Evolutionary conservation across 2,888 invertebrate species (phyloP).

Genomic region (Oscheius sp.): DNA sequence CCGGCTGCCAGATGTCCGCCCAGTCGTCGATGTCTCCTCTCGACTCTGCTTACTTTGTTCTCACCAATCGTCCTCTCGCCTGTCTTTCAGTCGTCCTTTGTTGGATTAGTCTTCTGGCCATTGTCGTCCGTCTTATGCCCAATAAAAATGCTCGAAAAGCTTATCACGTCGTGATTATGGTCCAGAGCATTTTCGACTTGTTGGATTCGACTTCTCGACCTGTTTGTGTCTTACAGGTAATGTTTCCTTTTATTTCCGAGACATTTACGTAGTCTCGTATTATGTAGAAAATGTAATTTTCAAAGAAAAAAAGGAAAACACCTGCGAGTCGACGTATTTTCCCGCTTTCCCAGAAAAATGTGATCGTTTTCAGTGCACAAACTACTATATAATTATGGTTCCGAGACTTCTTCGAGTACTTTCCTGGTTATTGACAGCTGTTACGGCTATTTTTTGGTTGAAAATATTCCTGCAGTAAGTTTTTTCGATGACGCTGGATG

Average conservation of each 20-base stretch:
- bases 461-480: background rate
- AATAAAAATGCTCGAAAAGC: constrained; percentile 4
- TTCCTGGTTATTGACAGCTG: constrained; percentile 7
- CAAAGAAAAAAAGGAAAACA: too few species aligned
- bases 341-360: too few species aligned
- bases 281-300: too few species aligned
- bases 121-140: constrained; percentile 5
- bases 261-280: too few species aligned
- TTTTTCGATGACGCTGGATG: background rate
- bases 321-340: too few species aligned
- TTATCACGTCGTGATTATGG: constrained; percentile 11
- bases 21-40: too few species aligned
- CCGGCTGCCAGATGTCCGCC: too few species aligned
- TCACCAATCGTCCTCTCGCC: background rate
- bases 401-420: constrained; percentile 3
- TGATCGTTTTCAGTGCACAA: constrained; percentile 1
- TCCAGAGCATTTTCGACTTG: constrained; percentile 5
- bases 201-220: background rate
- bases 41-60: background rate
- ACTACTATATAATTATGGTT: constrained; percentile 1
- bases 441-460: constrained; percentile 11
- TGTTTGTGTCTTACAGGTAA: background rate
- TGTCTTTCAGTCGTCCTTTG: constrained; percentile 1
- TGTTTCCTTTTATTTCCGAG: too few species aligned
- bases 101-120: constrained; percentile 1